Conservation (phyloP, 2,888 invertebrate genomes). For the Mythimna ferrago region DNA sequence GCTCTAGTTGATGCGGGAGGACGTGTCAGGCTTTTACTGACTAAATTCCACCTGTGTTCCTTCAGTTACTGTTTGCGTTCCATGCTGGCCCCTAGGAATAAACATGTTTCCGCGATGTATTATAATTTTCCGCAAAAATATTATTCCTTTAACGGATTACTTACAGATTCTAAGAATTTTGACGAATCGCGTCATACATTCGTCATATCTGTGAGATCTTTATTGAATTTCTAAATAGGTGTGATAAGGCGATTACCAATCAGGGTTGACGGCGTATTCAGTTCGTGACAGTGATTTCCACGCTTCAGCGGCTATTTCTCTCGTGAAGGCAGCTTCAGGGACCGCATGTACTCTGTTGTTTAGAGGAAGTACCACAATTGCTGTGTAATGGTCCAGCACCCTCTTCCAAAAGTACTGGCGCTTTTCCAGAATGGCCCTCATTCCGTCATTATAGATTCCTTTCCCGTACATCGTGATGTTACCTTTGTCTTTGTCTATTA, state of each 20-base stretch:
- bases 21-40: too few species aligned
- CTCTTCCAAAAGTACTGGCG: constrained; percentile 84
- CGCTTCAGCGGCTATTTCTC: constrained; percentile 78
- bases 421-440: constrained; percentile 79
- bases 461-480: constrained; percentile 78
- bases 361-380: constrained; percentile 80
- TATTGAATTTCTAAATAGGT: constrained; percentile 30
- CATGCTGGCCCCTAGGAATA: too few species aligned
- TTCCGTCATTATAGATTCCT: constrained; percentile 80
- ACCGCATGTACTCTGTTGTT: constrained; percentile 76
- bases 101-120: not conserved
- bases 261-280: constrained; percentile 83
- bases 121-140: constrained; percentile 17
- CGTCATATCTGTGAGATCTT: constrained; percentile 38
- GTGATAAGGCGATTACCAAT: constrained; percentile 76
- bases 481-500: constrained; percentile 77
- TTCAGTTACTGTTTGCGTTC: too few species aligned
- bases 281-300: constrained; percentile 76
- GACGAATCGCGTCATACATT: not conserved
- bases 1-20: too few species aligned
- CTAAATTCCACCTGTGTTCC: too few species aligned
- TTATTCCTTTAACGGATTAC: constrained; percentile 28
- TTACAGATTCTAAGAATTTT: constrained; percentile 40
- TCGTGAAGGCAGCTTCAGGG: constrained; percentile 75
- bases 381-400: constrained; percentile 83